A percentile compares a stretch with the other conserved stretches of the same genome.
Conservation (phyloP, 2,888 invertebrate genomes). For the Eupithecia dodoneata region DNA sequence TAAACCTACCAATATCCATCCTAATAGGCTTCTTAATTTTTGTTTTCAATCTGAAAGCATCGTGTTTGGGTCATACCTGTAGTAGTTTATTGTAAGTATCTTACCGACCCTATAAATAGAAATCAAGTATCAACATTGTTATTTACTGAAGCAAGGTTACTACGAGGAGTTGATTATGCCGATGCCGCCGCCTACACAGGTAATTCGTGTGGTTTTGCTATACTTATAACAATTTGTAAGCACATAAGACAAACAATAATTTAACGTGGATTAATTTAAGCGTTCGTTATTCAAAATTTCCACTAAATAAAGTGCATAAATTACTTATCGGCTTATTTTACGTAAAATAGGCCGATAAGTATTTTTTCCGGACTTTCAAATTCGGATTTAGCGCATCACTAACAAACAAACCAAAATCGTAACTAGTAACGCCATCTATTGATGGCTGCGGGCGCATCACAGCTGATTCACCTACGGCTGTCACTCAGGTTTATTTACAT, state of each 20-base stretch:
- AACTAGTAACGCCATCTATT: conserved; percentile 64
- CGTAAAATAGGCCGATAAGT: not conserved
- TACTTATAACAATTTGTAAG: not conserved
- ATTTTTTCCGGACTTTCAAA: not conserved
- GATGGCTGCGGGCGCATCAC: conserved; percentile 18
- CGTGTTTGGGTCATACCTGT: not conserved
- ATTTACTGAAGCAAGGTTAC: conserved; percentile 6
- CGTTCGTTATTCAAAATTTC: not conserved
- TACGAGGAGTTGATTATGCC: not conserved
- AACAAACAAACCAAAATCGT: conserved; percentile 22
- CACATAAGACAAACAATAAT: not conserved
- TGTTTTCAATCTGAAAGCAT: not conserved
- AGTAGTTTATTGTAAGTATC: not conserved
- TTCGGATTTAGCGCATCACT: conserved; percentile 20
- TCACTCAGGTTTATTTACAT: conserved; percentile 36
- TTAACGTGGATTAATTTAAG: not conserved
- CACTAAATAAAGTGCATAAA: not conserved
- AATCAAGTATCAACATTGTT: conserved; percentile 2
- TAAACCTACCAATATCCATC: not conserved
- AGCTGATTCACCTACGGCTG: conserved; percentile 44
- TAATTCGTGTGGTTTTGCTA: conserved; percentile 9
- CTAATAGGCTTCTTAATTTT: not conserved
- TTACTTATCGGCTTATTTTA: not conserved
- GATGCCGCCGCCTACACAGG: conserved; percentile 5
- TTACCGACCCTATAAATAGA: conserved; percentile 1